phyloP scores from a whole-genome alignment of 1,140 invertebrate species.

The Orchesella cincta region DNA sequence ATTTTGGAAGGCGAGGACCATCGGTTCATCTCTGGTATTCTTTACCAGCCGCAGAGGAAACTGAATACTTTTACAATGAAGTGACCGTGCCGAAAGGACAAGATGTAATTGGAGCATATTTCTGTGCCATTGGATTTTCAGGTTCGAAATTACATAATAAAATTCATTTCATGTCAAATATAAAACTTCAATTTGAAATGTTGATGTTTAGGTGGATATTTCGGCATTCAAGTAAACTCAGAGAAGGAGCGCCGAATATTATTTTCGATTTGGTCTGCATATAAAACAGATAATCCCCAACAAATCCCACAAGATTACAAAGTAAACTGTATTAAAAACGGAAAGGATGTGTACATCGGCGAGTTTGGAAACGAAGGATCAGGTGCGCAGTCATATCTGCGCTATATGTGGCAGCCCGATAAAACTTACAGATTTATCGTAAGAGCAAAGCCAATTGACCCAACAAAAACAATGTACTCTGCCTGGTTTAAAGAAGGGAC shows the following conservation, averaged over 20 bases:
- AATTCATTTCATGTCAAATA: background rate
- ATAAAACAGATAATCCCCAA: slow-evolving; percentile 38
- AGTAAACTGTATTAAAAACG: slow-evolving; percentile 35
- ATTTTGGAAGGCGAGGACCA: slow-evolving; percentile 47
- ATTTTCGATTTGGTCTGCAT: slow-evolving; percentile 48
- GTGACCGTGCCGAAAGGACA: slow-evolving; percentile 38
- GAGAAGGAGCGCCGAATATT: slow-evolving; percentile 38
- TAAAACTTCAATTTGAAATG: background rate
- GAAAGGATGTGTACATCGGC: slow-evolving; percentile 29
- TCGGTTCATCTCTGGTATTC: slow-evolving; percentile 42
- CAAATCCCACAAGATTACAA: slow-evolving; percentile 45
- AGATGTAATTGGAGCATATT: slow-evolving; percentile 45
- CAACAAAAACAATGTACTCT: slow-evolving; percentile 21
- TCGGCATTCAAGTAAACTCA: slow-evolving; percentile 47
- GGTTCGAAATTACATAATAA: slow-evolving; percentile 28
- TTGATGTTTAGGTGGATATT: slow-evolving; percentile 43
- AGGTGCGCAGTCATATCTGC: slow-evolving; percentile 32
- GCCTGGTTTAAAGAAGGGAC: slow-evolving; percentile 31
- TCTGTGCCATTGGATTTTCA: slow-evolving; percentile 42
- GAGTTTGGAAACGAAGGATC: slow-evolving; percentile 41
- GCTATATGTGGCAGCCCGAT: slow-evolving; percentile 30
- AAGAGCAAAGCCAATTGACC: background rate
- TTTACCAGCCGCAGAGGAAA: background rate
- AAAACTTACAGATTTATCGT: slow-evolving; percentile 34
- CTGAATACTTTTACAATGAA: slow-evolving; percentile 50